Evolutionary conservation across 2,888 invertebrate species (phyloP).

Genomic region (Carterocephalus palaemon): DNA sequence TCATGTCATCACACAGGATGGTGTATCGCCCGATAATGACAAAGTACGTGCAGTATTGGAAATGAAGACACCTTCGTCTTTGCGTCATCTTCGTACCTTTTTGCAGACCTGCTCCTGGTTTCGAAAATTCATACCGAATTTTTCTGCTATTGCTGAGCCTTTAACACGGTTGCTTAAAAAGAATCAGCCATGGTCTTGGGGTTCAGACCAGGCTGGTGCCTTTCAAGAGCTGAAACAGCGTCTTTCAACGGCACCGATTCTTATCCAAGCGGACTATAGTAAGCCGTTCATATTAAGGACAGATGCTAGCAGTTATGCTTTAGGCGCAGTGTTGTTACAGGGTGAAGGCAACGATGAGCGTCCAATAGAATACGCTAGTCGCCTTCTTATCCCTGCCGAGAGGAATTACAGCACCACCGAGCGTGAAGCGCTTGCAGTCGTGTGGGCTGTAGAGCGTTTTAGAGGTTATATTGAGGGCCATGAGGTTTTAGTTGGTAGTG

Average conservation of each 20-base stretch:
- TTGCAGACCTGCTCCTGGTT: conserved; percentile 21
- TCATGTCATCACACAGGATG: too few relatives aligned
- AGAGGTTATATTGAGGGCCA: conserved; percentile 48
- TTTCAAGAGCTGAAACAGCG: too few relatives aligned
- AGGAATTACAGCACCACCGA: conserved; percentile 45
- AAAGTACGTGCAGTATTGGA: conserved; percentile 6
- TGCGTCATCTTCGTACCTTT: conserved; percentile 3
- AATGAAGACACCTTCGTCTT: neutral
- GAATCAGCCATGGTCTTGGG: too few relatives aligned
- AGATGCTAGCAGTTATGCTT: conserved; percentile 34
- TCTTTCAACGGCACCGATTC: too few relatives aligned
- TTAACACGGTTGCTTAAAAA: conserved; percentile 38
- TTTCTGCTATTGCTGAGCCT: conserved; percentile 34
- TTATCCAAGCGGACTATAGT: conserved; percentile 31
- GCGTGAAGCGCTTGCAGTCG: conserved; percentile 43
- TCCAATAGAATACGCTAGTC: conserved; percentile 33
- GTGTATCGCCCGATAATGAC: too few relatives aligned
- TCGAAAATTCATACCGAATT: conserved; percentile 1
- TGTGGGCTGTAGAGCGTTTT: conserved; percentile 51
- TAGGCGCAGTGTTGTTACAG: too few relatives aligned
- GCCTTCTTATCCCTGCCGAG: conserved; percentile 38
- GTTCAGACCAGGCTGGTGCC: too few relatives aligned
- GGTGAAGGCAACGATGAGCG: conserved; percentile 29
- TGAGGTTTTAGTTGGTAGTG: conserved; percentile 42
- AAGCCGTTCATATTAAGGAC: conserved; percentile 33